Evolutionary conservation across 2,113 vertebrate genomes (phyloP), one percentile per base, ranked within the genome.

Genomic region (Desmodus rotundus): DNA sequence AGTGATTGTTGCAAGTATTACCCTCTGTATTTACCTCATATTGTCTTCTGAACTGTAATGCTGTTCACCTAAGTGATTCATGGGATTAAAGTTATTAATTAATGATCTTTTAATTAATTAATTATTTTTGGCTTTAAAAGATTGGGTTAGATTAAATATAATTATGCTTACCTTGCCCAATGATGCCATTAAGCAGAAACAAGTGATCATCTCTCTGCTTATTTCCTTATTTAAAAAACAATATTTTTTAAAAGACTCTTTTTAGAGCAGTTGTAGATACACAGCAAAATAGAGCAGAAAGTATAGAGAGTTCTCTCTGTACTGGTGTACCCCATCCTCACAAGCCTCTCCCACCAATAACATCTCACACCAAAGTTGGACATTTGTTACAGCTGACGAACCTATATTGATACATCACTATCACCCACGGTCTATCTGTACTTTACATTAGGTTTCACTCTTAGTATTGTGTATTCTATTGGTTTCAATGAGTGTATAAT

Each of bases 91-190:
- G 45, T 88, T 74, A 87, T 61, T 82, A 65, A 84, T 93, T 43
- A 95, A 86, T 83, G 22, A 38, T 31, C 33, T 91, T 94, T 70
- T 74, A 47, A 61, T 93, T 94, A 47, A 61, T 93, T 94, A 94
- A 68, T 89, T 88, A 74, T 58, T 36, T 92, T 52, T 24, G 56
- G 15, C 63, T 89, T 78, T 94, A 47, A 83, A 95, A 12, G 76
- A 52, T 74, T 88, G 22, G 28, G 76, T 65, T 91, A 61, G 52
- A 77, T 85, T 92, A 93, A 93, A 92, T 67, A 65, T 50, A 78
- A 77, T 89, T 84, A 41, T 65, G 15, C 5, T 89, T 54, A 77
- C 24, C 47, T 92, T 96, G 26, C 38, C 82, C 76, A 5, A 2
- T 89, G 41, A 56, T 84, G 6, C 65, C 52, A 36, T 77, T 91